phyloP scores from a whole-genome alignment of 2,888 invertebrate genomes.

The Melipona bicolor region DNA sequence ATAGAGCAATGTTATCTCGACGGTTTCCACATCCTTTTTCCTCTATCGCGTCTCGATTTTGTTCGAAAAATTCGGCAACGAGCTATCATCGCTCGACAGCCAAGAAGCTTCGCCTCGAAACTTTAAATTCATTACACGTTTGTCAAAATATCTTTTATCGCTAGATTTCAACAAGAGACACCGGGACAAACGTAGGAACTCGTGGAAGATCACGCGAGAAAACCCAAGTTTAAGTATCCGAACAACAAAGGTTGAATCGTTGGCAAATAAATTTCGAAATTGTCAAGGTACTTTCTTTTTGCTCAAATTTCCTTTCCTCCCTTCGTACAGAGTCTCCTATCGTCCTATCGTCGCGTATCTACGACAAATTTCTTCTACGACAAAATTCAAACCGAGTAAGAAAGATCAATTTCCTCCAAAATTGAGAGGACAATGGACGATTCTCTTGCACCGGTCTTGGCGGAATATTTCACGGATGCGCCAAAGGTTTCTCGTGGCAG shows the following conservation, averaged over 20 bases:
- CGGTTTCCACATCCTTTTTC: background rate
- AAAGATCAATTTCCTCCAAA: background rate
- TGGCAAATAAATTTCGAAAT: conserved; percentile 17
- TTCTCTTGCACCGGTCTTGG: background rate
- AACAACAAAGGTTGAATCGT: conserved; percentile 27
- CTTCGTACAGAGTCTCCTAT: background rate
- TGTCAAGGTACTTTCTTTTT: conserved; percentile 10
- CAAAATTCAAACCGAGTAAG: background rate
- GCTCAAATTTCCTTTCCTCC: conserved; percentile 9
- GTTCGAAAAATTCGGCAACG: background rate
- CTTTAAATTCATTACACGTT: conserved; percentile 6
- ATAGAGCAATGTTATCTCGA: background rate
- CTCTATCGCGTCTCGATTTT: background rate
- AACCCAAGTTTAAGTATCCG: conserved; percentile 59
- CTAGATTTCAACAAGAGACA: conserved; percentile 36
- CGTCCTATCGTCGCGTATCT: no score
- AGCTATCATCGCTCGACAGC: background rate
- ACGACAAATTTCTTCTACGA: background rate
- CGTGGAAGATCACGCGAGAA: conserved; percentile 58
- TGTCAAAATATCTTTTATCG: conserved; percentile 31
- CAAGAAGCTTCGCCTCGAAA: background rate
- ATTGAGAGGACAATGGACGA: background rate
- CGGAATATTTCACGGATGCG: conserved; percentile 41
- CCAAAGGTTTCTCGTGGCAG: conserved; percentile 21
- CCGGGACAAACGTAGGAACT: conserved; percentile 38